Base-by-base conservation (phyloP, 1,140 invertebrate genomes). In the Eriosoma lanigerum region DNA sequence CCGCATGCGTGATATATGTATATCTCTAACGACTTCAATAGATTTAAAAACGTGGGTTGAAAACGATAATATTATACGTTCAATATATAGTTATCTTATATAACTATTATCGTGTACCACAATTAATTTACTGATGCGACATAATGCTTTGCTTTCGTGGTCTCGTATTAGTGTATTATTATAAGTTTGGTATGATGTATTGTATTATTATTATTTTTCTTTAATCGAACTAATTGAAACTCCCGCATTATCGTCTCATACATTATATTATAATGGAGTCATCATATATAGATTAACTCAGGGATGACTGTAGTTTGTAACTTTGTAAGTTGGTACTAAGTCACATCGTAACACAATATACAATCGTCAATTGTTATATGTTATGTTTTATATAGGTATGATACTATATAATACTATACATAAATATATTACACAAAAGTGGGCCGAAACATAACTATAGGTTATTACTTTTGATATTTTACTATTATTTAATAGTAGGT, bases 151-250 rank as follows among this genome's bases (percentile, higher is more conserved):
- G 32, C 32, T 64, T 38, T 64, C 32, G 29, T 64, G 19, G 29
- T 46, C n/a, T 21, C n/a, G 10, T 66, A 66, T 44, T 21, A 44
- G 3, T n/a, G 21, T 66, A 66, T 38, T 12, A 21, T 21, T 48
- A 9, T 50, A 70, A 21, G 44, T 29, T n/a, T 13, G 10, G 64
- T 10, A 19, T 64, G 29, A n/a, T 29, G 62, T 38, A 29, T 21
- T 29, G n/a, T 46, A 32, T 70, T 70, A 50, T 70, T 21, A 48
- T 70, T 68, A n/a, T 68, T 68, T 12, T 48, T 46, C 26, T 70
- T 70, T 50, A 70, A 70, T 50, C 66, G 46, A 26, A 70, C 44
- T 50, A 70, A 70, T 70, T 70, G 24, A 17, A 50, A 70, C 66
- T 50, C 66, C 66, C 66, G 66, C 66, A 70, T 70, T 24, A 26